These are phyloP conservation scores for Lasioglossum leucozonium DNA, from an alignment of 2,888 invertebrate genomes.

Conservation along the genomic window DNA sequence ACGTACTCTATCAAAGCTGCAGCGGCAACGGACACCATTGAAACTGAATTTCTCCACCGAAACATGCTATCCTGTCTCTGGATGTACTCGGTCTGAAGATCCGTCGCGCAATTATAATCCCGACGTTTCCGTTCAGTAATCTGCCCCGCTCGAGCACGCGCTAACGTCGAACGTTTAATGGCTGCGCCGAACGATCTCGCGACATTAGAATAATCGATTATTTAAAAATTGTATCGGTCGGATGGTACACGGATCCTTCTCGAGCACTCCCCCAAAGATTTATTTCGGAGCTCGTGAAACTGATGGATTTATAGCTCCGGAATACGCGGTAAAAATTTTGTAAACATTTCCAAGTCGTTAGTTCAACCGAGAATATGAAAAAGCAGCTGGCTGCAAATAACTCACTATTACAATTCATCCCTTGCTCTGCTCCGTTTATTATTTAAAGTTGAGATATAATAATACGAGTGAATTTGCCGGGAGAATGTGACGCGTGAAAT, in stretches of 20 bases:
- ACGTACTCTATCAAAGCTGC: not conserved
- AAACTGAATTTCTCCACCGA: conserved; percentile 4
- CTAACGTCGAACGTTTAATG: conserved; percentile 5
- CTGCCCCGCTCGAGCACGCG: not conserved
- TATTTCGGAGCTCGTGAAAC: not conserved
- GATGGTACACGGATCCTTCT: too few species aligned
- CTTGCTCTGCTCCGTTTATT: conserved; percentile 21
- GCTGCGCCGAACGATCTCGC: not conserved
- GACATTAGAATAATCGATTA: not conserved
- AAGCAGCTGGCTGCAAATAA: conserved; percentile 31
- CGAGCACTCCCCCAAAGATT: not conserved
- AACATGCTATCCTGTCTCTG: not conserved
- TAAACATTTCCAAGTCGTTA: too few species aligned
- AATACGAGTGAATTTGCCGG: not conserved
- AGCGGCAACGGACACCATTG: not conserved
- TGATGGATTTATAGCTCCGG: too few species aligned
- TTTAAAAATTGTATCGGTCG: not conserved
- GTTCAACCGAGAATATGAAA: too few species aligned
- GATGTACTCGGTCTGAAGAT: not conserved
- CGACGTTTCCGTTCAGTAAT: not conserved
- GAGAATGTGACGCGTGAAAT: not conserved
- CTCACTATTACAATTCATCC: too few species aligned
- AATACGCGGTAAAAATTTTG: too few species aligned
- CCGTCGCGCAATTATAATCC: not conserved
- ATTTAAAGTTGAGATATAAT: not conserved